Conservation (phyloP, 35 echinoderm and acorn worm genomes). For the Anneissia japonica region DNA sequence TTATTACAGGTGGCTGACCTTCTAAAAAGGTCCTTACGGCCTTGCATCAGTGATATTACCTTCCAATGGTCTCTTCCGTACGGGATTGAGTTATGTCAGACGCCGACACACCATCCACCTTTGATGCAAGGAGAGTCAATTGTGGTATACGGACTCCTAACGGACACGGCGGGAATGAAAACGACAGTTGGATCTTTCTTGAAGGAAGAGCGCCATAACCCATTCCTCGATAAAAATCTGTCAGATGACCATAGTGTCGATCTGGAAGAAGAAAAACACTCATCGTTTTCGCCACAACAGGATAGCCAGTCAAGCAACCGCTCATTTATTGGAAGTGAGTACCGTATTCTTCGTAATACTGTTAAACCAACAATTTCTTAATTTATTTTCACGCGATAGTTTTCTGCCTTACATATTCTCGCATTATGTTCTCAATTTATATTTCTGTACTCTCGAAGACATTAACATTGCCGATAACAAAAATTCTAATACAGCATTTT, state of each 20-base stretch:
- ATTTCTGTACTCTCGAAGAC: no score
- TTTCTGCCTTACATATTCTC: no score
- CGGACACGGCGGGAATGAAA: constrained; percentile 69
- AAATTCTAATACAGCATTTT: no score
- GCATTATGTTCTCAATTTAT: no score
- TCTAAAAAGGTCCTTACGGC: constrained; percentile 64
- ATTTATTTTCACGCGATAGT: no score
- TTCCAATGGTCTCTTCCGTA: constrained; percentile 73
- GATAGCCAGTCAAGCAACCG: background rate
- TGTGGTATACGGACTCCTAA: constrained; percentile 82
- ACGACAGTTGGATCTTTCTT: constrained; percentile 77
- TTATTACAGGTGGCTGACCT: constrained; percentile 54
- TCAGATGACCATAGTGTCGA: constrained; percentile 63
- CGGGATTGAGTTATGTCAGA: constrained; percentile 75
- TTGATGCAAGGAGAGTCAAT: constrained; percentile 72
- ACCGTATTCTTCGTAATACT: background rate
- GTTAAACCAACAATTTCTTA: no score
- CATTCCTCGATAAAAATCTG: constrained; percentile 40
- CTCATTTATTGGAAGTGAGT: background rate
- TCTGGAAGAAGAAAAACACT: constrained; percentile 35
- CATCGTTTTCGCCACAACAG: background rate
- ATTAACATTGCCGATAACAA: no score
- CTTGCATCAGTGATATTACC: constrained; percentile 76
- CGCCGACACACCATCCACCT: constrained; percentile 46
- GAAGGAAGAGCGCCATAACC: constrained; percentile 55